Conservation (phyloP, 2,113 vertebrate species). For the Cyphomyrus discorhynchus region DNA sequence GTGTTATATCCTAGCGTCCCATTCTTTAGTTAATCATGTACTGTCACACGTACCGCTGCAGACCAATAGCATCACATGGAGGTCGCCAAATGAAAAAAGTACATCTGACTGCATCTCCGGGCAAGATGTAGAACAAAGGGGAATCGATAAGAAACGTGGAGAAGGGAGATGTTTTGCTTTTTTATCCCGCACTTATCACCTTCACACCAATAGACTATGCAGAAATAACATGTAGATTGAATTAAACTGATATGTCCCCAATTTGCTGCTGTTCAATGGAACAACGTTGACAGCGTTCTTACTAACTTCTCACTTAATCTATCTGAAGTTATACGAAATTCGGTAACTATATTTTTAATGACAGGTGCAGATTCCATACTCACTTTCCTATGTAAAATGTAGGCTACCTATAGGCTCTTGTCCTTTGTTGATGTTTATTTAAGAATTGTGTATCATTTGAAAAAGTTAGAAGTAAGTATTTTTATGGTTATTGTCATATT, state of each 20-base stretch:
- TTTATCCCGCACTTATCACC: background rate
- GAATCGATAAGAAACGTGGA: background rate
- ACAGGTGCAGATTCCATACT: background rate
- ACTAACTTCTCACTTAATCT: background rate
- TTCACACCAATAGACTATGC: background rate
- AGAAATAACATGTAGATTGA: background rate
- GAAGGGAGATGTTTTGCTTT: background rate
- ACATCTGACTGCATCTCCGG: background rate
- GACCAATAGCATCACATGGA: background rate
- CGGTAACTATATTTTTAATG: background rate
- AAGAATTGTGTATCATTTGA: background rate
- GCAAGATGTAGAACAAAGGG: background rate
- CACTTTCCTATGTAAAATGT: background rate
- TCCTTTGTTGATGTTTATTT: background rate
- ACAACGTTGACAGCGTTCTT: background rate
- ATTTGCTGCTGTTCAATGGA: background rate
- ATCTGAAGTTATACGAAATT: background rate
- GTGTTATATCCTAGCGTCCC: background rate
- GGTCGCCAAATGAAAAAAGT: background rate
- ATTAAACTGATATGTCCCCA: background rate
- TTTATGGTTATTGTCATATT: background rate
- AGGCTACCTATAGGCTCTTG: background rate
- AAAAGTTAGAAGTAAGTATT: background rate
- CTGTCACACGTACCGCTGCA: background rate
- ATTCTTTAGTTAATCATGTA: background rate